A percentile compares a stretch with the other conserved stretches of the same genome.
phyloP scores from a whole-genome alignment of 2,797 vertebrate genomes.

The Lycodopsis pacificus region DNA sequence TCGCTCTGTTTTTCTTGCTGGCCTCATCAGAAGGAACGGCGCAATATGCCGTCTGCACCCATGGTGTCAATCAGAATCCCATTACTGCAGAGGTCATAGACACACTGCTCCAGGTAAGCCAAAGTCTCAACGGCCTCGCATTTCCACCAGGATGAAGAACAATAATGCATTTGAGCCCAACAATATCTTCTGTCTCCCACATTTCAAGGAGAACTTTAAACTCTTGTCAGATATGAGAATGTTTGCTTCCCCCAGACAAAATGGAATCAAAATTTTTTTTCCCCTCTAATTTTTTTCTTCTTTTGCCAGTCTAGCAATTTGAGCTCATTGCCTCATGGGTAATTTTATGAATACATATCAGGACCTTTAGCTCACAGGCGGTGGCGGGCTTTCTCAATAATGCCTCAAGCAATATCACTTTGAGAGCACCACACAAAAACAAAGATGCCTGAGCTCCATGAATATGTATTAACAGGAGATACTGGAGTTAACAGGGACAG shows the following conservation, averaged over 20 bases:
- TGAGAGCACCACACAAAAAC: conserved; percentile 76
- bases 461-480: conserved; percentile 74
- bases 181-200: conserved; percentile 48
- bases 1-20: conserved; percentile 44
- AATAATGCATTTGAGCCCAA: conserved; percentile 49
- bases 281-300: not conserved
- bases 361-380: conserved; percentile 75
- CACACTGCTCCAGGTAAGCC: conserved; percentile 65
- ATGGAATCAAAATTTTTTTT: conserved; percentile 53
- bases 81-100: conserved; percentile 81
- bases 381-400: conserved; percentile 67
- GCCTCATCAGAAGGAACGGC: conserved; percentile 36
- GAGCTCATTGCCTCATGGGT: conserved; percentile 71
- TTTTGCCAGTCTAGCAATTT: conserved; percentile 66
- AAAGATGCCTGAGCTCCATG: conserved; percentile 67
- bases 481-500: conserved; percentile 48
- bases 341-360: conserved; percentile 80
- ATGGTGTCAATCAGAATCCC: conserved; percentile 77
- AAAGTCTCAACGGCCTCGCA: conserved; percentile 39
- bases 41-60: conserved; percentile 42
- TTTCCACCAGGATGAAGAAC: conserved; percentile 66
- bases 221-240: conserved; percentile 55
- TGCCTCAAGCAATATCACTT: conserved; percentile 78
- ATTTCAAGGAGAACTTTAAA: conserved; percentile 72
- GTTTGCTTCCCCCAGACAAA: conserved; percentile 50